Percentiles rank a stretch among this genome's conserved stretches.
Conservation (phyloP, 2,113 vertebrate genomes). For the Arothron firmamentum region DNA sequence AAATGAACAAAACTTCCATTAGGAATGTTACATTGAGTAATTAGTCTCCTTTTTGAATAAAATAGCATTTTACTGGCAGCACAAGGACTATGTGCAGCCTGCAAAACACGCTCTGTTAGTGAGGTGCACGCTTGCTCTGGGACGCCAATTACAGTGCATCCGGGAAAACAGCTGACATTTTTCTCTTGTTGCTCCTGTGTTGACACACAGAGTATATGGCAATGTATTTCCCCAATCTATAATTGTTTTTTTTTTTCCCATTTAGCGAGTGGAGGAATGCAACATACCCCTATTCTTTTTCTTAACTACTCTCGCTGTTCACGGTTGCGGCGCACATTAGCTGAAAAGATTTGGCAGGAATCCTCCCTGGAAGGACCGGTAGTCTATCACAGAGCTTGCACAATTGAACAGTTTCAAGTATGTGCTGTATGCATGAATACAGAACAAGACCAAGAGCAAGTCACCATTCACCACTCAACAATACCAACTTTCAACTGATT, state of each 20-base stretch:
- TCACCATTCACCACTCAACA: background rate
- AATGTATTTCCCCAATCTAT: constrained; percentile 21
- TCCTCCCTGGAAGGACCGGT: background rate
- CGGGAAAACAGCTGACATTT: constrained; percentile 46
- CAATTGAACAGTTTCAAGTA: constrained; percentile 13
- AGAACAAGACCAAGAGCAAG: background rate
- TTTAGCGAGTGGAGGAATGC: constrained; percentile 24
- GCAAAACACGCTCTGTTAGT: constrained; percentile 39
- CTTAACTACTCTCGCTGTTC: constrained; percentile 20
- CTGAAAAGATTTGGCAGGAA: background rate
- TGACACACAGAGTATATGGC: constrained; percentile 52
- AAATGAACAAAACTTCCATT: constrained; percentile 28
- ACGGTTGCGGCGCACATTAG: constrained; percentile 16
- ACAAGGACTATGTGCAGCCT: constrained; percentile 24
- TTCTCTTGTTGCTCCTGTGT: constrained; percentile 43
- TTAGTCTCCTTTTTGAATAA: constrained; percentile 44
- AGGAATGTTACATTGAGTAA: constrained; percentile 37
- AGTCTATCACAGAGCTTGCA: constrained; percentile 14
- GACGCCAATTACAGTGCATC: constrained; percentile 65
- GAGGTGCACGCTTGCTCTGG: constrained; percentile 44
- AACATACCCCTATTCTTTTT: constrained; percentile 29
- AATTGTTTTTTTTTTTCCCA: constrained; percentile 37
- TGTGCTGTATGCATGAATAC: background rate
- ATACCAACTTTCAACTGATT: background rate
- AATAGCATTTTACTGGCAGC: constrained; percentile 49